Percentiles rank a stretch among this genome's conserved stretches.
Evolutionary conservation across 2,113 vertebrate genomes (phyloP).

Genomic region (Oxyruncus cristatus): DNA sequence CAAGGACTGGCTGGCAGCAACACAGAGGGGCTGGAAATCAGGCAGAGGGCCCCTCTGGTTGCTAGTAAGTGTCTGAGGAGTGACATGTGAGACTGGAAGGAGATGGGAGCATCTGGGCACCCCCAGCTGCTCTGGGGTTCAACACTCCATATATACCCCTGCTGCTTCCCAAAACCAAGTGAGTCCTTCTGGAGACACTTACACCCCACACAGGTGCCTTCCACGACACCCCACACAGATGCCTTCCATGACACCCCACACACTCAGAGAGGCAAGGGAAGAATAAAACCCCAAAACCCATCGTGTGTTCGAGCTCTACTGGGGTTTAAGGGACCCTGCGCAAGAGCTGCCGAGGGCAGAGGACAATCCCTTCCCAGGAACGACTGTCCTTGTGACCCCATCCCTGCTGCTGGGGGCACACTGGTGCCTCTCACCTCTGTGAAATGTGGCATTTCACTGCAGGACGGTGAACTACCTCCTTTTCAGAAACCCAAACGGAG

Average conservation of each 20-base stretch:
- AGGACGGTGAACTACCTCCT: not conserved
- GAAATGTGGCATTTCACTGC: accelerated
- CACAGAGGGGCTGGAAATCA: not conserved
- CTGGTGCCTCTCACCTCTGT: not conserved
- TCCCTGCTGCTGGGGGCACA: not conserved
- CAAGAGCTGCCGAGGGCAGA: not conserved
- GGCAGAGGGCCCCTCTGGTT: not conserved
- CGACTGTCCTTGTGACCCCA: accelerated
- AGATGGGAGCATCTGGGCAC: not conserved
- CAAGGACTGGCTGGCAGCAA: not conserved
- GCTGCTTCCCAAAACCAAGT: not conserved
- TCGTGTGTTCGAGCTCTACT: not conserved
- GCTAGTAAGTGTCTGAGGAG: not conserved
- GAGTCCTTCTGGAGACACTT: not conserved
- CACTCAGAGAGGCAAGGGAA: not conserved
- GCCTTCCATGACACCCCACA: not conserved
- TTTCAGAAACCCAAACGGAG: not conserved
- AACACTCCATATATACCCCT: accelerated
- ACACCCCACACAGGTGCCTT: not conserved
- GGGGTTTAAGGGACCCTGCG: accelerated
- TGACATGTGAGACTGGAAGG: not conserved
- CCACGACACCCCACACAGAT: accelerated
- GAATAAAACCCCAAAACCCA: no score
- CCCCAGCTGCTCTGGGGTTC: not conserved
- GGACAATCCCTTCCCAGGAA: not conserved